These are phyloP conservation scores for Siderastrea radians DNA, from an alignment of 92 coral and sea anemone genomes.

Conservation along the genomic window DNA sequence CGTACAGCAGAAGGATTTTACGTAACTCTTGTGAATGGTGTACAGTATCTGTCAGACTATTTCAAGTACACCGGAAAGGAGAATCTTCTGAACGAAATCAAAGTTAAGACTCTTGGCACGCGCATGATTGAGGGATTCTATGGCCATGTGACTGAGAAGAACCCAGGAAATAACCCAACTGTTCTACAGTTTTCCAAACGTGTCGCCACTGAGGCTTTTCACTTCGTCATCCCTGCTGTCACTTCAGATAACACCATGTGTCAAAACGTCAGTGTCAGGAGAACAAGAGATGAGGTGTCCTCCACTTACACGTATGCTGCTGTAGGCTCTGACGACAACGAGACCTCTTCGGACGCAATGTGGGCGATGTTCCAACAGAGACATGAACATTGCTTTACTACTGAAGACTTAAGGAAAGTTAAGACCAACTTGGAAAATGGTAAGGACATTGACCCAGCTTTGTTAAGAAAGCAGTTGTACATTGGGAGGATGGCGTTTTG, in stretches of 20 bases:
- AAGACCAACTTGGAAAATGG: conserved; percentile 1
- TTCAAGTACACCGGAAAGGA: background rate
- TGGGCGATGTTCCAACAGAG: conserved; percentile 9
- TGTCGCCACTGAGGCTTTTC: conserved; percentile 44
- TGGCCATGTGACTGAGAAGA: conserved; percentile 40
- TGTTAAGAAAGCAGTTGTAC: conserved; percentile 15
- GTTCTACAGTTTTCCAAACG: conserved; percentile 53
- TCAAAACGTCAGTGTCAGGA: too few relatives aligned
- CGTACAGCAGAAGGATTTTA: conserved; percentile 50
- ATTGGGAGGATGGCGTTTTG: conserved; percentile 26
- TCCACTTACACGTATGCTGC: too few relatives aligned
- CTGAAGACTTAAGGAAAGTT: background rate
- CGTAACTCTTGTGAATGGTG: conserved; percentile 44
- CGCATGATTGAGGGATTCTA: conserved; percentile 45
- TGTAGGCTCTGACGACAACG: too few relatives aligned
- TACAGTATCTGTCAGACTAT: conserved; percentile 30
- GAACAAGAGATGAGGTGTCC: too few relatives aligned
- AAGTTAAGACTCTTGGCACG: conserved; percentile 22
- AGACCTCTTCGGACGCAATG: too few relatives aligned
- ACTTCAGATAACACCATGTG: background rate
- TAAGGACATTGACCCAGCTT: conserved; percentile 13
- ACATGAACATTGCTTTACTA: background rate
- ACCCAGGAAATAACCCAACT: conserved; percentile 32
- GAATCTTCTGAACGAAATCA: background rate
- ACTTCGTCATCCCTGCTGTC: conserved; percentile 43